Evolutionary conservation across 2,888 invertebrate genomes (phyloP).

Genomic region (Trisateles emortualis): DNA sequence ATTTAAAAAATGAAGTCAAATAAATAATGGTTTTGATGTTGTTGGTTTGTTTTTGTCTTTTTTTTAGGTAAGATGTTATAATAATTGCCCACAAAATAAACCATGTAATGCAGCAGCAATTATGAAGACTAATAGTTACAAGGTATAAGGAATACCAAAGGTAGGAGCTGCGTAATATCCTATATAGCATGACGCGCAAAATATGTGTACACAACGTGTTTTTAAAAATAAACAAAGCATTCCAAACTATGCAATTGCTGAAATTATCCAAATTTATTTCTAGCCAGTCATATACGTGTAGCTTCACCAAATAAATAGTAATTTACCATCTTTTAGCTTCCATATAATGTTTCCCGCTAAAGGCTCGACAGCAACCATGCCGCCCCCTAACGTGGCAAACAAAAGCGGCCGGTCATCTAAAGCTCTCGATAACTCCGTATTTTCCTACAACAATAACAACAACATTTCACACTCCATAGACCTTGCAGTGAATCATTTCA

Average conservation of each 20-base stretch:
- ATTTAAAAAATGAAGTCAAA: too few species aligned
- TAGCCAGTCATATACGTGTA: background rate
- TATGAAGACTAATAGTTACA: background rate
- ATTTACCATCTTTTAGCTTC: conserved; percentile 95
- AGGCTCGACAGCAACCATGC: conserved; percentile 95
- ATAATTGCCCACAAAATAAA: too few species aligned
- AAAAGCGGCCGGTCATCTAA: conserved; percentile 91
- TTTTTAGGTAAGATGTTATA: too few species aligned
- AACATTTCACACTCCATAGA: conserved; percentile 20
- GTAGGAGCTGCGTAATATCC: background rate
- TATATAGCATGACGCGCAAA: background rate
- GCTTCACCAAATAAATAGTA: background rate
- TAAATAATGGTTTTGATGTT: too few species aligned
- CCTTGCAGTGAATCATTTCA: conserved; percentile 25
- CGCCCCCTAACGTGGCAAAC: conserved; percentile 97
- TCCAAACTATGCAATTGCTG: background rate
- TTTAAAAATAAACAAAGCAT: background rate
- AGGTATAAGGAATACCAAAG: background rate
- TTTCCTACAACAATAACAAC: conserved; percentile 74
- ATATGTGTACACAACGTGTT: background rate
- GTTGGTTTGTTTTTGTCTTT: too few species aligned
- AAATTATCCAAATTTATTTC: background rate
- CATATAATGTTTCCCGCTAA: conserved; percentile 94
- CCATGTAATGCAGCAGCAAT: background rate
- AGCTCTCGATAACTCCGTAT: conserved; percentile 89